phyloP scores from a whole-genome alignment of 2,888 invertebrate species.

The Philonicus albiceps region DNA sequence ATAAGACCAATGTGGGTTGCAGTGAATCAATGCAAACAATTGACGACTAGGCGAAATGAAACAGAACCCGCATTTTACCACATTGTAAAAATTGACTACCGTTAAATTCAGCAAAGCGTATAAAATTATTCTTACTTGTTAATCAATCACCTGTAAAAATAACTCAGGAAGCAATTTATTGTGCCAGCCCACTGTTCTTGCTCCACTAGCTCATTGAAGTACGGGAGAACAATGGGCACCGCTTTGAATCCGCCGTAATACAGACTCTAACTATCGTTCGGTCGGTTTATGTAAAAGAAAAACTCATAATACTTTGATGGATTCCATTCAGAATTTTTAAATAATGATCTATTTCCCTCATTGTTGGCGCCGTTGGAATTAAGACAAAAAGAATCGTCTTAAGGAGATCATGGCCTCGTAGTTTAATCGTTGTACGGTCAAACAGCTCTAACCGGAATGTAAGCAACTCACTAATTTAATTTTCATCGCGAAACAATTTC shows the following conservation, averaged over 20 bases:
- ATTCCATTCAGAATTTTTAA: neutral
- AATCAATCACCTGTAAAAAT: conserved; percentile 37
- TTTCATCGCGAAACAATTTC: neutral
- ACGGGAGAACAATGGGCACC: neutral
- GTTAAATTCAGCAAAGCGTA: conserved; percentile 21
- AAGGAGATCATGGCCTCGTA: neutral
- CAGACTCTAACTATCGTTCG: neutral
- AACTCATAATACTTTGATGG: neutral
- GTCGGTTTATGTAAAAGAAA: neutral
- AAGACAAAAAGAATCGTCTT: neutral
- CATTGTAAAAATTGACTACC: neutral
- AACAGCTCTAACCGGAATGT: neutral
- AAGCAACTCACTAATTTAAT: neutral
- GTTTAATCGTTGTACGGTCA: neutral
- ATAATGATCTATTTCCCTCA: neutral
- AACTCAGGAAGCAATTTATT: conserved; percentile 22
- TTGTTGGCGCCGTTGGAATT: neutral
- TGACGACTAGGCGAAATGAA: neutral
- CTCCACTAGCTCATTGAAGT: neutral
- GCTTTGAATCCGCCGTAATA: neutral
- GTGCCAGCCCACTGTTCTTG: conserved; percentile 22
- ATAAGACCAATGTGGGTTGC: neutral
- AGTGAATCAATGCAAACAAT: neutral
- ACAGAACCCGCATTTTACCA: neutral
- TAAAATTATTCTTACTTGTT: conserved; percentile 30